Evolutionary conservation across 2,888 invertebrate species (phyloP), one percentile per base, ranked within the genome.

Genomic region (Ditula angustiorana): DNA sequence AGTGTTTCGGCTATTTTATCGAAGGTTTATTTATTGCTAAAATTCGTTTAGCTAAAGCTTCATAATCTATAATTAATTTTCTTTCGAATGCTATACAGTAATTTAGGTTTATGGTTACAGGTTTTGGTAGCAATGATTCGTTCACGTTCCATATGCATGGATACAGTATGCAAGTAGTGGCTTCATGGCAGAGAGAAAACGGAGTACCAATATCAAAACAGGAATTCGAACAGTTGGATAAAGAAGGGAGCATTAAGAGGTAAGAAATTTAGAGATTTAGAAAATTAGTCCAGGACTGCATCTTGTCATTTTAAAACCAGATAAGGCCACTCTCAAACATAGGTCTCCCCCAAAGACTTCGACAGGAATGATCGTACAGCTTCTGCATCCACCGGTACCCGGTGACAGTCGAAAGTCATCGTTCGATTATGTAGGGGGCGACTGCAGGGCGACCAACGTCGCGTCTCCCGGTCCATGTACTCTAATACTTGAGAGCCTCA

Each of bases 111-210:
- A 24, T 21, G 21, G 49, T 85, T 80, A n/a, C 75, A 94, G 94
- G 93, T 70, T 87, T 82, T 44, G 89, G 86, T 59, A 91, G 90
- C 69, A 93, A 93, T 65, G 88, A 84, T 52, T 90, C 94, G 0
- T 94, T 94, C 70, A 94, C 94, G 0, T 95, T 95, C 73, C 95
- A 95, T 71, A 81, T 95, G 72, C 95, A 95, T 69, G 95, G 95
- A 0, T 85, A 87, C 64, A 84, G 81, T 7, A 92, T 94, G 83
- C 88, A 93, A 70, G 87, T 95, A 1, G 73, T 94, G 7, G 86
- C 91, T 1, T 87, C 88, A 0, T 86, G 87, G 75, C 80, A 83
- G 60, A 83, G 78, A 61, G 78, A 82, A 21, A 83, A 87, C 23
- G 76, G 80, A 1, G 78, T 72, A 11, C 86, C 93, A 1, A 73